Evolutionary conservation across 2,113 vertebrate species (phyloP).

Genomic region (Leucoraja erinaceus): DNA sequence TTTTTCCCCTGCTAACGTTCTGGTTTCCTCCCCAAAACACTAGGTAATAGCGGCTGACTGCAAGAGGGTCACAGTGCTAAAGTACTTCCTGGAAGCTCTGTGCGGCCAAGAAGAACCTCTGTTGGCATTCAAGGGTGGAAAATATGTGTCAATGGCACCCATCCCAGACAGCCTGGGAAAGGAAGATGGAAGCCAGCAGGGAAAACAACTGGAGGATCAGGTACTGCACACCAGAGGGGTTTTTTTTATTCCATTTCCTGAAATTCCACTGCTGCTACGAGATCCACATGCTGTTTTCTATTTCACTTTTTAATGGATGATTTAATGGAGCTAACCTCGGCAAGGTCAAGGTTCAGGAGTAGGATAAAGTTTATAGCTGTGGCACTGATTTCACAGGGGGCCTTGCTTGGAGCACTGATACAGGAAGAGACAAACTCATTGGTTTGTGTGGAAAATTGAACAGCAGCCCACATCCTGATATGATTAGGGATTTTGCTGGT

Average conservation of each 20-base stretch:
- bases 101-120: conserved; percentile 98
- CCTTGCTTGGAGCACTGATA: conserved; percentile 63
- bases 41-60: conserved; percentile 94
- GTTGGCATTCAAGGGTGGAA: conserved; percentile 97
- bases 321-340: conserved; percentile 56
- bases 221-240: conserved; percentile 58
- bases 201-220: conserved; percentile 89
- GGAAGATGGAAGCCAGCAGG: conserved; percentile 69
- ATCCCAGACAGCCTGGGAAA: conserved; percentile 72
- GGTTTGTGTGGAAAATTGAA: conserved; percentile 48
- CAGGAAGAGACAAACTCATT: conserved; percentile 65
- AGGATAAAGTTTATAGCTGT: conserved; percentile 65
- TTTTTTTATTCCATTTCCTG: conserved; percentile 37
- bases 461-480: conserved; percentile 67
- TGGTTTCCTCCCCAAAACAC: conserved; percentile 44
- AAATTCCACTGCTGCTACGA: conserved; percentile 48
- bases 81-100: conserved; percentile 98
- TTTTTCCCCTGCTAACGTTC: conserved; percentile 54
- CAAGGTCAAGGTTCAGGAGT: conserved; percentile 63
- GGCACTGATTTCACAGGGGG: conserved; percentile 52
- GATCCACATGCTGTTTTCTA: conserved; percentile 66
- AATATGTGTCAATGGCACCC: conserved; percentile 91
- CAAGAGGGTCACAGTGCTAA: conserved; percentile 94
- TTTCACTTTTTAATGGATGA: conserved; percentile 47
- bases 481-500: conserved; percentile 37